Evolutionary conservation across 2,888 invertebrate genomes (phyloP).

Genomic region (Drosophila nr. perissopoda): DNA sequence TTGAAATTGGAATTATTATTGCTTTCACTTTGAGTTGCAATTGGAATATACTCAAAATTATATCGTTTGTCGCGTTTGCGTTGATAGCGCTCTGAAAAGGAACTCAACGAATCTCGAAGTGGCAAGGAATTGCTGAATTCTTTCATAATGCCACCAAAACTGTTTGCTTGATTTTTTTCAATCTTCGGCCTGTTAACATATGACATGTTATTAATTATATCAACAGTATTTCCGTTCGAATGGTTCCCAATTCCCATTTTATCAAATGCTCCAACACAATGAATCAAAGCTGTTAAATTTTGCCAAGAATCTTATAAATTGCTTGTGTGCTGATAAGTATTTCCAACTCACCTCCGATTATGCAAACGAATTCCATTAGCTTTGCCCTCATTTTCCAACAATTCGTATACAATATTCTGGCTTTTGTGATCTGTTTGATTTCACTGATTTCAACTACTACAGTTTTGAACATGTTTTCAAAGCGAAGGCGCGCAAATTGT

Average conservation of each 20-base stretch:
- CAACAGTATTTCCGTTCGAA: not conserved
- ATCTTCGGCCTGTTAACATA: not conserved
- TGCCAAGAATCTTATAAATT: no score
- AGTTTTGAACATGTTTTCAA: not conserved
- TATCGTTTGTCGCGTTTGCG: not conserved
- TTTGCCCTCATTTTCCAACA: slow-evolving; percentile 1
- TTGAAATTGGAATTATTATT: not conserved
- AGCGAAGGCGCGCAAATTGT: not conserved
- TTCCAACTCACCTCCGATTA: not conserved
- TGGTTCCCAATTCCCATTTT: not conserved
- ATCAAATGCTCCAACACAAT: not conserved
- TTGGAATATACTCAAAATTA: not conserved
- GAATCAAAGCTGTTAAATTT: not conserved
- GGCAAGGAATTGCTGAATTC: not conserved
- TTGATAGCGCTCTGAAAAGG: no score
- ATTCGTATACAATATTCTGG: not conserved
- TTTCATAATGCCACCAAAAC: not conserved
- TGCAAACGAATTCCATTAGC: no score
- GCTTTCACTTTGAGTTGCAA: not conserved
- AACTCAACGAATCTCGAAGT: not conserved
- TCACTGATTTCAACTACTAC: not conserved
- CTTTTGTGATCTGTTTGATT: not conserved
- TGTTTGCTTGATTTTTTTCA: not conserved
- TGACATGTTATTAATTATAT: not conserved
- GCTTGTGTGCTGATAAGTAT: not conserved